Base-by-base conservation (phyloP, 2,888 invertebrate genomes). In the Tachystola acroxantha region DNA sequence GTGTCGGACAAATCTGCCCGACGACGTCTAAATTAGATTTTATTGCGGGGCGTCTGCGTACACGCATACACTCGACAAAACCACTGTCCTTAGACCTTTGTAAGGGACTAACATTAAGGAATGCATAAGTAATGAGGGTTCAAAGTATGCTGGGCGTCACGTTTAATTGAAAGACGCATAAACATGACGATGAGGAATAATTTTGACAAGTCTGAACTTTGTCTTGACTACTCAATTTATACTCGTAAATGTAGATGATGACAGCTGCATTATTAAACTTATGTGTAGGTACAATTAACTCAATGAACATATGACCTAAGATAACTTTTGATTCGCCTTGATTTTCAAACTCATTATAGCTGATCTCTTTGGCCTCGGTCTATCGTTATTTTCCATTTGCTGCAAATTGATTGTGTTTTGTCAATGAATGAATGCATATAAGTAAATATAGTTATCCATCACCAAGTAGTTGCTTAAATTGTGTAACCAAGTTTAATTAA, bases 11-110 rank as follows among this genome's bases (percentile, higher is more conserved):
- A 84, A 84, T 84, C 85, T 78, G 78, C 69, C 60, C 62, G 64
- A 65, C 70, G 62, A 84, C 73, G 82, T 27, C 82, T 85, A 86
- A 85, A 86, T 86, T 86, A 84, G 85, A 86, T 85, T 85, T 86
- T 85, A 85, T 84, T 84, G 74, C 82, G 59, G 68, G 69, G 68
- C 81, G 84, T 79, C 81, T 77, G 78, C 66, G 54, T 65, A 65
- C 64, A 66, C 59, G 55, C 64, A 65, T 61, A 57, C 57, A 56
- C 50, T 53, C 37, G 41, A 44, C 50, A 48, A 36, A 46, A 55
- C 80, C 76, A 76, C 43, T 45, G 43, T 60, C 66, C 41, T 37
- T 37, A 42, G 71, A 67, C 47, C 66, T 37, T 57, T 24, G 4
- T 26, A 7, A 24, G 10, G 10, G 10, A 33, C 6, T n/a, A 25